Conservation (phyloP, 2,797 vertebrate genomes). For the Nannoperca australis region DNA sequence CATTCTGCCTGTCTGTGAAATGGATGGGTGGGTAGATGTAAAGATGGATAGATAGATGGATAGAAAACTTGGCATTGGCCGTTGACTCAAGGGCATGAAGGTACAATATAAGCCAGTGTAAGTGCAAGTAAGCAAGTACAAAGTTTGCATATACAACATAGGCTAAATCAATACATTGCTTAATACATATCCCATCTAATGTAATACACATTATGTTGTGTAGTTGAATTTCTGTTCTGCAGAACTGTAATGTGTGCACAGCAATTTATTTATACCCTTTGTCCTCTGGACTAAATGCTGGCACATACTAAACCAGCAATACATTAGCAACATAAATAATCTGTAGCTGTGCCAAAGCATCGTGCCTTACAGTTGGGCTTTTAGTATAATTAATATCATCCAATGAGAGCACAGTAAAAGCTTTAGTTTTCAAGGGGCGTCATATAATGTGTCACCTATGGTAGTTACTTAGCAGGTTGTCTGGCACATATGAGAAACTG, state of each 20-base stretch:
- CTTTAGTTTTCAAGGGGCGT: slow-evolving; percentile 62
- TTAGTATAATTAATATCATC: slow-evolving; percentile 75
- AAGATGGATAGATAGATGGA: background rate
- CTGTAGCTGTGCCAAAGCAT: slow-evolving; percentile 48
- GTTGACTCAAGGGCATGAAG: slow-evolving; percentile 21
- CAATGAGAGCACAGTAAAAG: slow-evolving; percentile 63
- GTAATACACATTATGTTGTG: slow-evolving; percentile 2
- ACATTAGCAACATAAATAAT: slow-evolving; percentile 69
- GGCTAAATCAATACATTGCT: slow-evolving; percentile 17
- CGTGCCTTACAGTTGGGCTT: slow-evolving; percentile 47
- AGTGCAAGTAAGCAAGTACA: background rate
- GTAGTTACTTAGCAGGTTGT: slow-evolving; percentile 58
- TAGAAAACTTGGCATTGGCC: background rate
- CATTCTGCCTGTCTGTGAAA: background rate
- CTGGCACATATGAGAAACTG: slow-evolving; percentile 56
- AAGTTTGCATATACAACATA: slow-evolving; percentile 13
- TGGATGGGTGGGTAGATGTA: background rate
- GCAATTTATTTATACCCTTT: slow-evolving; percentile 37
- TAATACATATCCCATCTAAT: background rate
- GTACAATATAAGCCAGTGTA: background rate
- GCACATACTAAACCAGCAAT: slow-evolving; percentile 52
- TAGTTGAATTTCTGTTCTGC: background rate
- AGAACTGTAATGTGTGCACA: slow-evolving; percentile 32
- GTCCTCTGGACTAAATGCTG: slow-evolving; percentile 55
- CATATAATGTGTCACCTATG: slow-evolving; percentile 61